A percentile compares a stretch with the other conserved stretches of the same genome.
These are phyloP conservation scores for Andrena bicolor DNA, from an alignment of 2,888 invertebrate species.

Conservation along the genomic window DNA sequence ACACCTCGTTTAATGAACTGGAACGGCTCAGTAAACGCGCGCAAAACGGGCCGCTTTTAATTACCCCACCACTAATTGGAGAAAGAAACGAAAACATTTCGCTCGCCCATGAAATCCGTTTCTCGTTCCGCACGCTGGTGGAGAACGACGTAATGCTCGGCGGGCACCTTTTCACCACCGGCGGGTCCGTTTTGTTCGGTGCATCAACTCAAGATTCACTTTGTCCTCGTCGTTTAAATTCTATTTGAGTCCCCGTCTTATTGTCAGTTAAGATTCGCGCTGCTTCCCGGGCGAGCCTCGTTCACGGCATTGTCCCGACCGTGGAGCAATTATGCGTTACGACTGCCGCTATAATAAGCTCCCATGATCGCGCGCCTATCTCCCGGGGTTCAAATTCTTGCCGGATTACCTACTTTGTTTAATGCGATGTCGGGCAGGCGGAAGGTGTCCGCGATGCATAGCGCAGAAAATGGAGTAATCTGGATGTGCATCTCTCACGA, in stretches of 20 bases:
- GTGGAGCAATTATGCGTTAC: slow-evolving; percentile 55
- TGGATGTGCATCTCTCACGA: background rate
- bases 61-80: slow-evolving; percentile 10
- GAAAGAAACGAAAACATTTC: background rate
- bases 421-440: background rate
- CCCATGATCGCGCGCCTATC: slow-evolving; percentile 41
- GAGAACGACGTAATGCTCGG: background rate
- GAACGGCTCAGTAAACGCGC: background rate
- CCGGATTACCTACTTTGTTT: slow-evolving; percentile 9
- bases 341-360: slow-evolving; percentile 57
- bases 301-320: slow-evolving; percentile 40
- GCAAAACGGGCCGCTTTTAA: background rate
- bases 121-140: background rate
- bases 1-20: background rate
- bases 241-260: slow-evolving; percentile 42
- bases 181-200: slow-evolving; percentile 10
- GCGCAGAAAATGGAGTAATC: background rate
- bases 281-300: slow-evolving; percentile 23
- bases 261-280: slow-evolving; percentile 38
- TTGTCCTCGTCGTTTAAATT: slow-evolving; percentile 49
- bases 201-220: slow-evolving; percentile 47
- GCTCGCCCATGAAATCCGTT: background rate
- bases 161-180: slow-evolving; percentile 7
- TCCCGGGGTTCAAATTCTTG: slow-evolving; percentile 16
- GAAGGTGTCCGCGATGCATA: background rate